phyloP scores from a whole-genome alignment of 2,888 invertebrate species.

The Cenopis cana region DNA sequence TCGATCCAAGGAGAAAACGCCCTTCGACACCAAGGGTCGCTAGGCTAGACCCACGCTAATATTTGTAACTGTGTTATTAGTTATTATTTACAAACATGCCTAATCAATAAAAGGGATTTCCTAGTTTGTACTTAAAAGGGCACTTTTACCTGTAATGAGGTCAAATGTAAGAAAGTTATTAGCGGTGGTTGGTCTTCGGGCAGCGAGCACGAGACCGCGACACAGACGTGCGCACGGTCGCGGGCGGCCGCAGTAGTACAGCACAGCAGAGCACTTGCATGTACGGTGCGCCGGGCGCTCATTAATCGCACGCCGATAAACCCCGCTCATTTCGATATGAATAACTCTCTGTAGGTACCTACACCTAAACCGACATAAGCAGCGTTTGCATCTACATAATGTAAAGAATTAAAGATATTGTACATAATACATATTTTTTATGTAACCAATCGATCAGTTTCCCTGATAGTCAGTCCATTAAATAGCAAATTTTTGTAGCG shows the following conservation, averaged over 20 bases:
- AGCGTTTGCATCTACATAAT: no score
- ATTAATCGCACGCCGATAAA: slow-evolving; percentile 33
- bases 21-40: slow-evolving; percentile 60
- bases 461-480: no score
- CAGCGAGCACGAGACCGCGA: not conserved
- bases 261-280: slow-evolving; percentile 35
- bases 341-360: not conserved
- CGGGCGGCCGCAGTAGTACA: slow-evolving; percentile 10
- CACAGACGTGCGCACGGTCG: slow-evolving; percentile 19
- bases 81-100: not conserved
- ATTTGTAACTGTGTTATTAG: no score
- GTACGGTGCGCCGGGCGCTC: slow-evolving; percentile 27
- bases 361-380: not conserved
- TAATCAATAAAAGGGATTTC: not conserved
- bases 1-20: slow-evolving; percentile 67
- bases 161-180: not conserved
- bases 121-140: not conserved
- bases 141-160: not conserved
- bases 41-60: slow-evolving; percentile 27
- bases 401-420: no score
- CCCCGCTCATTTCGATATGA: slow-evolving; percentile 27
- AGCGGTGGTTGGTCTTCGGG: not conserved
- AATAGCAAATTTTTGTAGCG: no score
- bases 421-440: no score
- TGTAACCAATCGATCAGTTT: no score